phyloP scores from a whole-genome alignment of 2,113 vertebrate genomes.

The Eclectus roratus region DNA sequence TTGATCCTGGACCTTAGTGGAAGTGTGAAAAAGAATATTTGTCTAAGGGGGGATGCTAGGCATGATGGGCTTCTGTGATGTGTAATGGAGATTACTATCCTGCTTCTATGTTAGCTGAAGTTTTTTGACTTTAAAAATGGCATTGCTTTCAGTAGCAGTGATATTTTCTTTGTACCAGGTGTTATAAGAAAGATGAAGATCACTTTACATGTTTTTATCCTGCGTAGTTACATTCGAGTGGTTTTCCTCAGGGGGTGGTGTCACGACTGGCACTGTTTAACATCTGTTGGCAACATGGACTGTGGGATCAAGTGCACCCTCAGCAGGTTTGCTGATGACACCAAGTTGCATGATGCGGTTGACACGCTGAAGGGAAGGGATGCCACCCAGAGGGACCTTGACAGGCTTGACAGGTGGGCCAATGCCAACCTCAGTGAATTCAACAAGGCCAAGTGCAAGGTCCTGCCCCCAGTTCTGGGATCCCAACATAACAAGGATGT shows the following conservation, averaged over 20 bases:
- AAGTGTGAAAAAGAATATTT: background rate
- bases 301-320: background rate
- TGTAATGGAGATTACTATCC: background rate
- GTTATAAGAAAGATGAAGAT: background rate
- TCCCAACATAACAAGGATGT: no score
- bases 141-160: background rate
- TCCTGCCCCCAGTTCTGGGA: no score
- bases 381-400: background rate
- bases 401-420: background rate
- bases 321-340: background rate
- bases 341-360: background rate
- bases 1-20: background rate
- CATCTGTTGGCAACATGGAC: background rate
- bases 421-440: background rate
- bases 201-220: background rate
- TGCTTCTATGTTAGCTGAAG: background rate
- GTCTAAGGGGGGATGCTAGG: background rate
- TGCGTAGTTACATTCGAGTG: background rate
- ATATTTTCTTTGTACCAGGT: background rate
- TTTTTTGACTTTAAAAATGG: background rate
- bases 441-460: background rate
- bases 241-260: background rate
- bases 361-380: background rate
- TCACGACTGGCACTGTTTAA: background rate
- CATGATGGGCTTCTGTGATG: background rate